Evolutionary conservation across 1,140 invertebrate genomes (phyloP), one percentile per base, ranked within the genome.

Genomic region (Psilanteris sp.): DNA sequence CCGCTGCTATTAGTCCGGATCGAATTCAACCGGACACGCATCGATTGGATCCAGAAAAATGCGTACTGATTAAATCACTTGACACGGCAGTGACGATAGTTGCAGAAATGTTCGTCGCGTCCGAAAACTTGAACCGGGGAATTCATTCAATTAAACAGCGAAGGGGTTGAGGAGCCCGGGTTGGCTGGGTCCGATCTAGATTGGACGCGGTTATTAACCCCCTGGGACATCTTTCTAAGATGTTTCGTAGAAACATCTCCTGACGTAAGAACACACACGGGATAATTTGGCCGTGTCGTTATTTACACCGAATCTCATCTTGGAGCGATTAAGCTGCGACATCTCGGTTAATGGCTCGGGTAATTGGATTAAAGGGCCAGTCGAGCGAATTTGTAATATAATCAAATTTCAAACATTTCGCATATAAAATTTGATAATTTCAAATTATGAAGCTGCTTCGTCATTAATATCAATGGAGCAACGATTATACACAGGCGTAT

Each of bases 171-270:
- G 70, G 73, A 79, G 82, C 81, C 85, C 8, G 3, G 80, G 83
- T 84, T 84, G 80, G 80, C 77, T 73, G 59, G 79, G 81, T 78
- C 72, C 71, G 83, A 82, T 81, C 81, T 73, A 87, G 84, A 87
- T 87, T 87, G 85, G 80, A 77, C 74, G 76, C 77, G 66, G 77
- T 57, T 62, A 77, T 77, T 78, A 79, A 77, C 75, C 70, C 76
- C 46, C 36, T 34, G 74, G 81, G 76, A 81, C 71, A 70, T 43
- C 75, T 78, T 70, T 52, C 24, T 34, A 78, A 86, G 83, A 78
- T 84, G 83, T 83, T 82, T 82, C 83, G 83, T 34, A 39, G 50
- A 41, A 5, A 41, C 32, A 11, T n/a, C n/a, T n/a, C 27, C 62
- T 61, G 73, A 77, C 73, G 20, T 62, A 67, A 77, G 74, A 57